Evolutionary conservation across 2,888 invertebrate species (phyloP), one percentile per base, ranked within the genome.

Genomic region (Xanthia togata): DNA sequence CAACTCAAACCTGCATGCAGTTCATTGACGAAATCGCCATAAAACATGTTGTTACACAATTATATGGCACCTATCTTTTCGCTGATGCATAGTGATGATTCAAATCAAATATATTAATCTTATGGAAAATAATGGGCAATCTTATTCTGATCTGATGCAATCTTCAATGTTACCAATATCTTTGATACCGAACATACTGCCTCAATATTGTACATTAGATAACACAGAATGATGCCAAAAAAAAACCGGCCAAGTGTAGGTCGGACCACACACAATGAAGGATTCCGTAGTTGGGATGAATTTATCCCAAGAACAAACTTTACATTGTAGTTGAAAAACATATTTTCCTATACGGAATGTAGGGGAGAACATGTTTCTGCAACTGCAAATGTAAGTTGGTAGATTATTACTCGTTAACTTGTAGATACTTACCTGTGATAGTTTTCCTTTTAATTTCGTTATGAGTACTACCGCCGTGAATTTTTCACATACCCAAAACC

Each of bases 1-100:
- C 71, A 41, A 41, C 41, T 60, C 31, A 55, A 50, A 35, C 11
- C 9, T 47, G 2, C 20, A 17, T 47, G 2, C 20, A 17, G 73
- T 73, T 20, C 72, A 38, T 72, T 50, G 71, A 72, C 38, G 26
- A 53, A 17, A 73, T 73, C 50, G 12, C 17, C 26, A 26, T 50
- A 2, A 11, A 20, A 71, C 47, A 44, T 44, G 17, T 6, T 31
- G 23, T 41, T 70, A 44, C 20, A n/a, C 2, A 31, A 2, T n/a
- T 35, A 38, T 41, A 41, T 41, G 12, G 17, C 64, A 69, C 20
- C 12, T 64, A 41, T 50, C 23, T 26, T 53, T 53, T 41, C 23
- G 23, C 23, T 53, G 14, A 35, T 41, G 41, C 9, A 41, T 41
- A 11, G 11, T 41, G 41, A 41, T 38, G 26, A 38, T 14, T 50